Evolutionary conservation across 2,113 vertebrate genomes (phyloP).

Genomic region (Chaenocephalus aceratus): DNA sequence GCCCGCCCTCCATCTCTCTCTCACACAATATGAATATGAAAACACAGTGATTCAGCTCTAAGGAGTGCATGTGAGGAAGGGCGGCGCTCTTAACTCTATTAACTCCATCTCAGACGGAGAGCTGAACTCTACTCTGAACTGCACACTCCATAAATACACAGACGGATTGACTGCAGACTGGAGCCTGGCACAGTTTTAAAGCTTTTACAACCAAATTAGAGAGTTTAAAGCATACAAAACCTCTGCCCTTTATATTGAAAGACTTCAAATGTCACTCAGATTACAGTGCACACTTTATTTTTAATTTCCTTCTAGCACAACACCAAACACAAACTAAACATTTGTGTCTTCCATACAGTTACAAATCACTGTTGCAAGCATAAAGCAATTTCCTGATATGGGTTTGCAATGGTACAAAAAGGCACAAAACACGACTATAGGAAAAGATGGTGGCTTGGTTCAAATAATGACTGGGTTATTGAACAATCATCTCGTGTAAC

Average conservation of each 20-base stretch:
- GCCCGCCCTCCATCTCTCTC: conserved; percentile 19
- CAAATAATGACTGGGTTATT: background rate
- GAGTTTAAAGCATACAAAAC: background rate
- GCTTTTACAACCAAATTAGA: background rate
- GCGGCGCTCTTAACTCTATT: conserved; percentile 45
- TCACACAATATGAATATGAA: conserved; percentile 47
- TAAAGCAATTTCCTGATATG: background rate
- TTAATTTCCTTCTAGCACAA: too few species aligned
- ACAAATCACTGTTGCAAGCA: background rate
- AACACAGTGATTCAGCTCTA: conserved; percentile 37
- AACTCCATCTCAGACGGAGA: conserved; percentile 49
- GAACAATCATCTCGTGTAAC: too few species aligned
- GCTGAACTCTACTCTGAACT: conserved; percentile 3
- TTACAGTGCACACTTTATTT: background rate
- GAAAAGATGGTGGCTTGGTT: background rate
- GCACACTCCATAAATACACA: conserved; percentile 21
- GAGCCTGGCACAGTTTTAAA: background rate
- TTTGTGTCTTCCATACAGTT: background rate
- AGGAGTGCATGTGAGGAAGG: conserved; percentile 23
- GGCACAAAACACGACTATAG: too few species aligned
- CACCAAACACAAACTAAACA: background rate
- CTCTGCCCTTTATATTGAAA: background rate
- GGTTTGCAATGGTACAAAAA: too few species aligned
- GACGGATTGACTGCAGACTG: background rate
- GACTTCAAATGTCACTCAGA: background rate